phyloP scores from a whole-genome alignment of 2,113 vertebrate genomes.

The Pteronura brasiliensis region DNA sequence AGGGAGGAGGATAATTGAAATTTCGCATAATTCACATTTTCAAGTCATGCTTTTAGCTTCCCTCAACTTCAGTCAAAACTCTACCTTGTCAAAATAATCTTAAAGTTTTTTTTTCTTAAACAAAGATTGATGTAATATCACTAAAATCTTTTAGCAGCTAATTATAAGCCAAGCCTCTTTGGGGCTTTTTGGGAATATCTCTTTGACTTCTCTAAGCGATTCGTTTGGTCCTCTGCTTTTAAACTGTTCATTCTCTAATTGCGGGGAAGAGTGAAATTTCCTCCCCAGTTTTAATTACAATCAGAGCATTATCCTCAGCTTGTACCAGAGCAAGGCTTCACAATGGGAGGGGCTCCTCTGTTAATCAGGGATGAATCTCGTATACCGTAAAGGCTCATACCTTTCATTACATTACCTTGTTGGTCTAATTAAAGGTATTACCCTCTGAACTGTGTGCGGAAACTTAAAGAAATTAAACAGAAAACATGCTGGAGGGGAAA shows the following conservation, averaged over 20 bases:
- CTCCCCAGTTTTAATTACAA: constrained; percentile 33
- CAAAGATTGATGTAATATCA: constrained; percentile 51
- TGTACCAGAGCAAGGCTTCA: neutral
- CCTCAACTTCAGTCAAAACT: constrained; percentile 62
- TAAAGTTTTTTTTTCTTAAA: neutral
- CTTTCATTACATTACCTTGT: constrained; percentile 52
- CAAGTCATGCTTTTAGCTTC: constrained; percentile 63
- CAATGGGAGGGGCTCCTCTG: neutral
- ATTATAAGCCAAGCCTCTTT: constrained; percentile 61
- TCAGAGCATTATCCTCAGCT: neutral
- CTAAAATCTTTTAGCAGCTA: constrained; percentile 57
- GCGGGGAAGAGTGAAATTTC: neutral
- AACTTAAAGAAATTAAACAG: constrained; percentile 55
- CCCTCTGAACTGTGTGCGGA: constrained; percentile 58
- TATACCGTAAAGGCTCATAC: constrained; percentile 14
- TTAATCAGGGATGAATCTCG: constrained; percentile 59
- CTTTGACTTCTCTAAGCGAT: constrained; percentile 46
- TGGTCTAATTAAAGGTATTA: constrained; percentile 70
- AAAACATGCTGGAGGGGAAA: neutral
- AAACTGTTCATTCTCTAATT: neutral
- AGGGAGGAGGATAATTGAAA: constrained; percentile 66
- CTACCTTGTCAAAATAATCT: constrained; percentile 72
- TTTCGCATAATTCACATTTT: constrained; percentile 74
- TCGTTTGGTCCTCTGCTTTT: neutral
- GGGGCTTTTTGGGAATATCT: neutral